Evolutionary conservation across 2,797 vertebrate species (phyloP).

Genomic region (Picus viridis): DNA sequence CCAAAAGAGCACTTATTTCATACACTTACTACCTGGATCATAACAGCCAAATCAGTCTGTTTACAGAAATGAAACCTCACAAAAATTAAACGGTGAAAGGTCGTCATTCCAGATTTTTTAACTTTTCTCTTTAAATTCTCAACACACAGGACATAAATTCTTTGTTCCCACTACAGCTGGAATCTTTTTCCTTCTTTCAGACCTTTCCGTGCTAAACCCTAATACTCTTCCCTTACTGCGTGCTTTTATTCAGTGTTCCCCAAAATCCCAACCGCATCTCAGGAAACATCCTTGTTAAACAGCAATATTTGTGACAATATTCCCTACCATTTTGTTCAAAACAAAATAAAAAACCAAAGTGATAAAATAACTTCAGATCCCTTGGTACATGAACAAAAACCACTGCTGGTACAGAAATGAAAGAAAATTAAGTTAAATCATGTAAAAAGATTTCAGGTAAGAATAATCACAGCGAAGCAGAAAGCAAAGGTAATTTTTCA

Average conservation of each 20-base stretch:
- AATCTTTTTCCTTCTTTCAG: neutral
- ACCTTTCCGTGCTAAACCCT: neutral
- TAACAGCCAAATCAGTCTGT: neutral
- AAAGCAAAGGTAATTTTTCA: neutral
- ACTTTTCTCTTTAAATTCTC: neutral
- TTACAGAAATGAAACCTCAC: neutral
- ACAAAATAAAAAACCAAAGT: neutral
- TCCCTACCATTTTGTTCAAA: neutral
- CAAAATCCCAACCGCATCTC: neutral
- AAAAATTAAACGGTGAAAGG: neutral
- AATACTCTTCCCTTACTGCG: neutral
- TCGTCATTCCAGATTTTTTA: neutral
- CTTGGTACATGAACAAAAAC: neutral
- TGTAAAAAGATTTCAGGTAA: neutral
- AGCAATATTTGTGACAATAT: neutral
- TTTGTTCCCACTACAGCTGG: neutral
- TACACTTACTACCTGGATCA: neutral
- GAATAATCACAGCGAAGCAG: neutral
- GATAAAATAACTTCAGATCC: neutral
- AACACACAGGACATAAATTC: neutral
- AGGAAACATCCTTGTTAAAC: neutral
- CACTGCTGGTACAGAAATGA: neutral
- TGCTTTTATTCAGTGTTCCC: neutral
- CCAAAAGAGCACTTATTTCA: neutral
- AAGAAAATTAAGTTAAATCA: neutral